These are phyloP conservation scores for Amphibalanus amphitrite DNA, from an alignment of 1,140 invertebrate species.

Conservation along the genomic window DNA sequence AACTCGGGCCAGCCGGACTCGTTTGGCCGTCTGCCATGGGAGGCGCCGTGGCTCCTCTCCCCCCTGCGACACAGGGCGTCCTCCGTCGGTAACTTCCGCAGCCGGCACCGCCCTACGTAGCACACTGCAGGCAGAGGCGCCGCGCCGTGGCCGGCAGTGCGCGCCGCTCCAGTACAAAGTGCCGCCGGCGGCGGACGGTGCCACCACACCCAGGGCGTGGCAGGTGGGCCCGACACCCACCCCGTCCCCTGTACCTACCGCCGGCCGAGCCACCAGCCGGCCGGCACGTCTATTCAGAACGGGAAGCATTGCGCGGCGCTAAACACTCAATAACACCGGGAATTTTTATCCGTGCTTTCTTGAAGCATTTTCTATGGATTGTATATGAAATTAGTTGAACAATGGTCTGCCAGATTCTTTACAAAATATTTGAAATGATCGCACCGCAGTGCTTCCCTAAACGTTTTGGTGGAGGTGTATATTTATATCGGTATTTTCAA, in stretches of 20 bases:
- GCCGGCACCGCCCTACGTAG: too few species aligned
- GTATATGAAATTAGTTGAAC: neutral
- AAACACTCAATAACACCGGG: too few species aligned
- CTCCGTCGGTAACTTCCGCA: too few species aligned
- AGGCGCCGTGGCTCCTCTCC: too few species aligned
- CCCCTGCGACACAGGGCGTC: too few species aligned
- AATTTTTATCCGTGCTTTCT: too few species aligned
- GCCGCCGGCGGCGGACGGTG: too few species aligned
- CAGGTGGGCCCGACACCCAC: too few species aligned
- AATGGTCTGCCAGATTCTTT: neutral
- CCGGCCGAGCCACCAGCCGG: neutral
- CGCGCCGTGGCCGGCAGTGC: neutral
- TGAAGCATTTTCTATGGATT: too few species aligned
- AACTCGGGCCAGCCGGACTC: too few species aligned
- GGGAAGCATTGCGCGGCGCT: neutral
- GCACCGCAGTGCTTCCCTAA: neutral
- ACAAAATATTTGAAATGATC: neutral
- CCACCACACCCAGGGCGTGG: neutral
- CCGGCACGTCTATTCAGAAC: neutral
- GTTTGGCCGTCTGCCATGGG: too few species aligned
- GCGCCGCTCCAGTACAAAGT: neutral
- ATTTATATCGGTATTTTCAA: neutral
- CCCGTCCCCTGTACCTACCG: neutral
- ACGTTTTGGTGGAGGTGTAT: neutral
- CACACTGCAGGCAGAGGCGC: neutral